Evolutionary conservation across 2,113 vertebrate species (phyloP), one percentile per base, ranked within the genome.

Genomic region (Lucifuga dentata): DNA sequence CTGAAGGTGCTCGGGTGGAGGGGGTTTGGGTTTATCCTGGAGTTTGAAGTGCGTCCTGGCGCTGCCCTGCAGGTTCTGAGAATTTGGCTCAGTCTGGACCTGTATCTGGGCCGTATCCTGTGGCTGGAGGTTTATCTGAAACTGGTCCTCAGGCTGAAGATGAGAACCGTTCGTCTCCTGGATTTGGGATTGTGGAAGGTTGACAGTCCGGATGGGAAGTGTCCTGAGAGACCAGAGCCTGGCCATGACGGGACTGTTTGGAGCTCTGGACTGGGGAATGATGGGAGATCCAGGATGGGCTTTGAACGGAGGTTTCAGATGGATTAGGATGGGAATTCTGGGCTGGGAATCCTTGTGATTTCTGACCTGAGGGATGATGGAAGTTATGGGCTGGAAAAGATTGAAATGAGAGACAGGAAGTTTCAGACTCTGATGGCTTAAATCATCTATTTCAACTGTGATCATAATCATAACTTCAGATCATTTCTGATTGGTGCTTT

Each of bases 271-370:
- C 44, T 65, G 67, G 3, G 61, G 10, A 0, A 36, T 57, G 32
- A 69, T 41, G 26, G 68, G 68, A n/a, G 65, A 17, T 19, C 35
- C 3, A 7, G 26, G 7, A 29, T 29, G 26, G 7, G 26, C 26
- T 29, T 29, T 29, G 26, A 29, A 5, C 26, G 26, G 26, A 29
- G 26, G 26, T 29, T 29, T 73, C 3, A 78, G 21, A 15, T 70
- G 69, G 0, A 78, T 46, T 1, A 72, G 53, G 40, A 77, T 70
- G 0, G 85, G 78, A 0, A 76, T 76, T 36, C 61, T 58, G 17
- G 72, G 67, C 43, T 48, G 26, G 26, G 26, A 29, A 7, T n/a
- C n/a, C n/a, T 29, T 29, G 26, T 29, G 26, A 29, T 29, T 73
- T 36, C 61, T 58, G 17, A 68, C 59, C 43, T 48, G 59, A 11